A percentile compares a stretch with the other conserved stretches of the same genome.
Conservation (phyloP, 2,888 invertebrate genomes). For the Seira sanloemensis region DNA sequence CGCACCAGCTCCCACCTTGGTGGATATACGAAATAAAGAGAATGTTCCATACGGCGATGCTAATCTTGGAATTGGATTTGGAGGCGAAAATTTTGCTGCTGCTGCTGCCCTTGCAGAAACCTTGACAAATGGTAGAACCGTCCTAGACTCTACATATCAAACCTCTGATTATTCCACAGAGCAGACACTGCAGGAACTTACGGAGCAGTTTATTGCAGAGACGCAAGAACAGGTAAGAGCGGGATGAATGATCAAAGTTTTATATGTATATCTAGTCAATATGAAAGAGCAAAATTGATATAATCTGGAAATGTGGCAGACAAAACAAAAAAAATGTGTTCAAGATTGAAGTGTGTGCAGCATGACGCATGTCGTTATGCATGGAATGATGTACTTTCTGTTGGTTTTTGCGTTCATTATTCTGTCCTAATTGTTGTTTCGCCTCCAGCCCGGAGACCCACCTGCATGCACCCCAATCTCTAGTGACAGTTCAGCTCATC, state of each 20-base stretch:
- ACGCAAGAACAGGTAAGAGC: conserved; percentile 24
- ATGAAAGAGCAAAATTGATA: no score
- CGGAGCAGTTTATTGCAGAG: conserved; percentile 21
- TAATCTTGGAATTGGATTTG: background rate
- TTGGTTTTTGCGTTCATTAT: background rate
- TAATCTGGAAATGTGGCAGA: no score
- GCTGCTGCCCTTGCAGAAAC: background rate
- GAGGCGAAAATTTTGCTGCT: background rate
- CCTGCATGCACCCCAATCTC: conserved; percentile 56
- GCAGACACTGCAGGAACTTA: background rate
- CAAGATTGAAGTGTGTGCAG: background rate
- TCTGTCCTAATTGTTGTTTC: conserved; percentile 60
- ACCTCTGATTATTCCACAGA: background rate
- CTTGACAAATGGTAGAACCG: background rate
- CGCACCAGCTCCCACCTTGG: conserved; percentile 39
- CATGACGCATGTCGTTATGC: conserved; percentile 1
- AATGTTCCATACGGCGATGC: conserved; percentile 31
- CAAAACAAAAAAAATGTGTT: no score
- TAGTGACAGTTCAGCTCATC: conserved; percentile 17
- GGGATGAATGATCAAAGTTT: no score
- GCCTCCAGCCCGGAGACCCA: conserved; percentile 63
- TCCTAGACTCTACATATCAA: background rate
- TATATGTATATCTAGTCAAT: background rate
- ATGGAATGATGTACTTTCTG: background rate
- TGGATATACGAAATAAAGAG: conserved; percentile 47